Conservation (phyloP, 2,797 vertebrate species). For the Remorina albescens region DNA sequence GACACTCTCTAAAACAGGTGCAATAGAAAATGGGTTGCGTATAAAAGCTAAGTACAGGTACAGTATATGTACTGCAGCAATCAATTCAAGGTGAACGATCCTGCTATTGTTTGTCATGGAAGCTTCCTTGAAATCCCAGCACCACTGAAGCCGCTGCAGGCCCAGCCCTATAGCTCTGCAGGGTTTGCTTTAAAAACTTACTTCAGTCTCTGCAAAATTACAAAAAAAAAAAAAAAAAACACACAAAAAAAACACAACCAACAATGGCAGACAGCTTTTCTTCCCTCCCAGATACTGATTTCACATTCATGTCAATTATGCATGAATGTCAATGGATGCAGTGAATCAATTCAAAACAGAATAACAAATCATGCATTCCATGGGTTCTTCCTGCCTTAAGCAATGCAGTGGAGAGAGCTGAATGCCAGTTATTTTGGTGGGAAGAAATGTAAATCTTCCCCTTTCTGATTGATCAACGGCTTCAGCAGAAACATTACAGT, state of each 20-base stretch:
- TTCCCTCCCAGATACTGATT: constrained; percentile 56
- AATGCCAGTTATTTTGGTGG: constrained; percentile 59
- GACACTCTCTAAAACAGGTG: constrained; percentile 17
- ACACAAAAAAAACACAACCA: constrained; percentile 19
- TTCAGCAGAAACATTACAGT: background rate
- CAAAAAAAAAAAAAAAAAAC: constrained; percentile 3
- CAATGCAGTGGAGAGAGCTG: constrained; percentile 41
- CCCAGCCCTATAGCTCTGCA: constrained; percentile 26
- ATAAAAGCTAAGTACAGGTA: constrained; percentile 43
- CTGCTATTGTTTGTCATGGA: constrained; percentile 44
- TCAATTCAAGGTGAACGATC: constrained; percentile 57
- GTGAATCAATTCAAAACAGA: constrained; percentile 74
- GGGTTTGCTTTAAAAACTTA: constrained; percentile 31
- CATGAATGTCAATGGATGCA: constrained; percentile 81
- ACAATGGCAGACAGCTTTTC: constrained; percentile 52
- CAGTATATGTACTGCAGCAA: constrained; percentile 26
- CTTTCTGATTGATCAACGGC: constrained; percentile 11
- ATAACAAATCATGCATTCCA: constrained; percentile 70
- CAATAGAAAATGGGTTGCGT: constrained; percentile 27
- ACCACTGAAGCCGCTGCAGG: constrained; percentile 19
- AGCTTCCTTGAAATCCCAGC: constrained; percentile 37
- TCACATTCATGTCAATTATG: constrained; percentile 75
- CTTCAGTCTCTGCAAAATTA: constrained; percentile 3
- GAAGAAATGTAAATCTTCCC: constrained; percentile 21
- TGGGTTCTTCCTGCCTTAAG: constrained; percentile 52